Evolutionary conservation across 2,113 vertebrate species (phyloP).

Genomic region (Ophthalmolycus amberensis): DNA sequence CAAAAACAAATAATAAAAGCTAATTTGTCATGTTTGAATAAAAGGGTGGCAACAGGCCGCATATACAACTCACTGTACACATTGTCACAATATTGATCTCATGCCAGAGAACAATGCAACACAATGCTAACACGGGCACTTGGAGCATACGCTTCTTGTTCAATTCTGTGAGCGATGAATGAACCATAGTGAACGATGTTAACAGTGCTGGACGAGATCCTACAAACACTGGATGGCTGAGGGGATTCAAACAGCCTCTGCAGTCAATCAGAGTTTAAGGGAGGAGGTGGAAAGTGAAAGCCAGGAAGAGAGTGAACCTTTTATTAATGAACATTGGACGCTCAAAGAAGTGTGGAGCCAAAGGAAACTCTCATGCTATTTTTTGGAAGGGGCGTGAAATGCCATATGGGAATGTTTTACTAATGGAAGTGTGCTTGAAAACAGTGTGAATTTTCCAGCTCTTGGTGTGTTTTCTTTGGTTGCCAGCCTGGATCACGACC

Average conservation of each 20-base stretch:
- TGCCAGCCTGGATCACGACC: constrained; percentile 43
- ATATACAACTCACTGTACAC: not conserved
- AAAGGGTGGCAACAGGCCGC: not conserved
- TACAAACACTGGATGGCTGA: constrained; percentile 25
- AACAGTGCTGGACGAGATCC: constrained; percentile 16
- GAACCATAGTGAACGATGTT: constrained; percentile 18
- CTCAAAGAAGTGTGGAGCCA: constrained; percentile 46
- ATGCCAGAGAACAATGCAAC: not conserved
- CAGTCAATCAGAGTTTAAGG: constrained; percentile 35
- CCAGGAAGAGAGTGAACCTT: constrained; percentile 42
- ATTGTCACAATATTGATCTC: not conserved
- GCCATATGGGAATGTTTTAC: constrained; percentile 61
- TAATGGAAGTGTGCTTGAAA: constrained; percentile 29
- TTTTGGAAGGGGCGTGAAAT: constrained; percentile 47
- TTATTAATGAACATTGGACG: constrained; percentile 63
- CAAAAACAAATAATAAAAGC: not conserved
- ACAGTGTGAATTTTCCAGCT: constrained; percentile 43
- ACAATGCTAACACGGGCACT: not conserved
- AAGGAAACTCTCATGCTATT: constrained; percentile 49
- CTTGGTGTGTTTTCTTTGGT: not conserved
- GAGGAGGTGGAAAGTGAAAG: constrained; percentile 42
- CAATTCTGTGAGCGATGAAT: constrained; percentile 2
- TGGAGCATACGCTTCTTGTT: not conserved
- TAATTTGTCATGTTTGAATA: not conserved
- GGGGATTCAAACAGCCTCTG: constrained; percentile 43